These are phyloP conservation scores for Porites cylindrica DNA, from an alignment of 92 coral and sea anemone species.

Conservation along the genomic window DNA sequence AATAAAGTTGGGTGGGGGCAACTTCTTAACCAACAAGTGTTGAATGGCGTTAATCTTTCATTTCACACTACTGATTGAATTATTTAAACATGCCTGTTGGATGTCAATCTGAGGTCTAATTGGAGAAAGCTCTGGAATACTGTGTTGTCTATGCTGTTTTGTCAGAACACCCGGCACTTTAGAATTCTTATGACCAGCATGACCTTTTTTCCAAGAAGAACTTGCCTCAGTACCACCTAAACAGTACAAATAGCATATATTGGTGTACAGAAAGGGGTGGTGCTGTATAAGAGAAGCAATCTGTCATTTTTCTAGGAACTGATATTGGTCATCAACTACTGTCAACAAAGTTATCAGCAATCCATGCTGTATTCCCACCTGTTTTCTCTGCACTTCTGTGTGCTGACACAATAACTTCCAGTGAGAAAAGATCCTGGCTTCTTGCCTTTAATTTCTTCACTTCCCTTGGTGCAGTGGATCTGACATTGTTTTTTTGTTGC, in stretches of 20 bases:
- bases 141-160: background rate
- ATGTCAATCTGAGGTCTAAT: constrained; percentile 10
- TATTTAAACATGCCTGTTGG: background rate
- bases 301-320: background rate
- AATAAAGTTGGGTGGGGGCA: too few species aligned
- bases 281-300: background rate
- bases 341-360: background rate
- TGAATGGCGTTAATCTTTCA: too few species aligned
- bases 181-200: background rate
- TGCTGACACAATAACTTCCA: constrained; percentile 52
- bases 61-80: too few species aligned
- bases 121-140: constrained; percentile 40
- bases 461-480: background rate
- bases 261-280: background rate
- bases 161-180: background rate
- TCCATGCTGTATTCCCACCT: constrained; percentile 8
- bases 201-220: background rate
- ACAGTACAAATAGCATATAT: too few species aligned
- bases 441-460: background rate
- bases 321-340: too few species aligned
- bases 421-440: constrained; percentile 38
- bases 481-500: constrained; percentile 14
- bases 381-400: constrained; percentile 23
- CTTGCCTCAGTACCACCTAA: background rate
- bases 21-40: too few species aligned